A percentile compares a stretch with the other conserved stretches of the same genome.
phyloP scores from a whole-genome alignment of 2,888 invertebrate genomes.

The Mechanitis messenoides region DNA sequence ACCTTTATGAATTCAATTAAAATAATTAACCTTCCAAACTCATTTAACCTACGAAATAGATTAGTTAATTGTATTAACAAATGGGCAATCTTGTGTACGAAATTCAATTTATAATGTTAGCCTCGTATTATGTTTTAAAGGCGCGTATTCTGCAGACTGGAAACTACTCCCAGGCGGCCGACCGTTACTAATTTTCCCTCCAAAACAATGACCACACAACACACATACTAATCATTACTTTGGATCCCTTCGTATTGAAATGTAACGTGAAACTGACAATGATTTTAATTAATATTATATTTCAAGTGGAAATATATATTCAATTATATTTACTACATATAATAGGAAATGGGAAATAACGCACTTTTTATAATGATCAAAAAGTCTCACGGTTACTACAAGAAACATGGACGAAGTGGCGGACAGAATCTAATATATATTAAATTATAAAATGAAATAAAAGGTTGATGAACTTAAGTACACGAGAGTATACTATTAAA shows the following conservation, averaged over 20 bases:
- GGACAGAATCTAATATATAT: too few relatives aligned
- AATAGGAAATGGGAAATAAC: too few relatives aligned
- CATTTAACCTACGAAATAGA: slow-evolving; percentile 2
- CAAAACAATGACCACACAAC: slow-evolving; percentile 25
- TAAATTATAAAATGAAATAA: too few relatives aligned
- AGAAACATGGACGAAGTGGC: too few relatives aligned
- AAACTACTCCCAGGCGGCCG: slow-evolving; percentile 41
- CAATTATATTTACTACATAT: too few relatives aligned
- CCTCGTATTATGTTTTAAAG: slow-evolving; percentile 17
- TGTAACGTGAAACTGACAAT: slow-evolving; percentile 19
- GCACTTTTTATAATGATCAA: too few relatives aligned
- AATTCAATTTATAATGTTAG: slow-evolving; percentile 9
- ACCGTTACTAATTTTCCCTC: slow-evolving; percentile 33
- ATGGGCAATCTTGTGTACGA: slow-evolving; percentile 7
- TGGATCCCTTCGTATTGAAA: slow-evolving; percentile 19
- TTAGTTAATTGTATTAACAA: slow-evolving; percentile 7
- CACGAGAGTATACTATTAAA: too few relatives aligned
- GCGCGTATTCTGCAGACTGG: slow-evolving; percentile 36
- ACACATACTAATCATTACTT: slow-evolving; percentile 25
- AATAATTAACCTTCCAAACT: slow-evolving; percentile 7
- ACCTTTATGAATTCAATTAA: background rate
- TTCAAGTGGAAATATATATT: too few relatives aligned
- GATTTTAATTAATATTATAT: slow-evolving; percentile 20
- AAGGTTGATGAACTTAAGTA: too few relatives aligned
- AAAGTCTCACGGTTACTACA: too few relatives aligned